Percentiles rank a stretch among this genome's conserved stretches.
phyloP scores from a whole-genome alignment of 2,888 invertebrate species.

The Dryomyza anilis region DNA sequence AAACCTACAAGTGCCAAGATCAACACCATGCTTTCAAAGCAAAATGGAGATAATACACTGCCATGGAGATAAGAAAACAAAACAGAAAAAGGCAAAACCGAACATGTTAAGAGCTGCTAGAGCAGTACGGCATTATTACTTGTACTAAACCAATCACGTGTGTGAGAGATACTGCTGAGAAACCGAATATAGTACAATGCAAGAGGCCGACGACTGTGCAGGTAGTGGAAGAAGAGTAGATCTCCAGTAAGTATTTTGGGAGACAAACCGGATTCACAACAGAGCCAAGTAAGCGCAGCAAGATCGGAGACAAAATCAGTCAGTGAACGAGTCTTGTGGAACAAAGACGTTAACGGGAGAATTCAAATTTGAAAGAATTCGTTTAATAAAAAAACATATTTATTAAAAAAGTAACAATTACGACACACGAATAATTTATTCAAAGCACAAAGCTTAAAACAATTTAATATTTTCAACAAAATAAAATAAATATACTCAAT shows the following conservation, averaged over 20 bases:
- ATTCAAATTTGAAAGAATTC: not conserved
- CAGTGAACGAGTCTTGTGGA: not conserved
- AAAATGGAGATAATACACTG: constrained; percentile 16
- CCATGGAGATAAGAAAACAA: not conserved
- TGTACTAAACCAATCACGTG: no score
- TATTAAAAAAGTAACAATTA: not conserved
- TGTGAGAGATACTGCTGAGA: no score
- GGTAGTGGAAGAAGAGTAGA: not conserved
- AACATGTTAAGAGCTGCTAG: no score
- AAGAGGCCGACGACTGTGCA: not conserved
- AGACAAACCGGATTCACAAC: not conserved
- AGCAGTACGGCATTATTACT: no score
- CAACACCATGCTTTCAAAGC: constrained; percentile 4
- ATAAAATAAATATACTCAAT: not conserved
- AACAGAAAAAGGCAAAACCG: no score
- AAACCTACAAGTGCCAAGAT: constrained; percentile 10
- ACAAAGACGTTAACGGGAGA: not conserved
- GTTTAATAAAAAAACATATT: not conserved
- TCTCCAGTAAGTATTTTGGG: no score
- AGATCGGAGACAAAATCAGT: constrained; percentile 10
- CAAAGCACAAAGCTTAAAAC: not conserved
- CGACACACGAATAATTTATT: not conserved
- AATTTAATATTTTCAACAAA: not conserved
- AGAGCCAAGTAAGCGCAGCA: not conserved
- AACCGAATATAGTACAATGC: no score